These are phyloP conservation scores for Zaprionus africanus DNA, from an alignment of 1,140 invertebrate species.

Conservation along the genomic window DNA sequence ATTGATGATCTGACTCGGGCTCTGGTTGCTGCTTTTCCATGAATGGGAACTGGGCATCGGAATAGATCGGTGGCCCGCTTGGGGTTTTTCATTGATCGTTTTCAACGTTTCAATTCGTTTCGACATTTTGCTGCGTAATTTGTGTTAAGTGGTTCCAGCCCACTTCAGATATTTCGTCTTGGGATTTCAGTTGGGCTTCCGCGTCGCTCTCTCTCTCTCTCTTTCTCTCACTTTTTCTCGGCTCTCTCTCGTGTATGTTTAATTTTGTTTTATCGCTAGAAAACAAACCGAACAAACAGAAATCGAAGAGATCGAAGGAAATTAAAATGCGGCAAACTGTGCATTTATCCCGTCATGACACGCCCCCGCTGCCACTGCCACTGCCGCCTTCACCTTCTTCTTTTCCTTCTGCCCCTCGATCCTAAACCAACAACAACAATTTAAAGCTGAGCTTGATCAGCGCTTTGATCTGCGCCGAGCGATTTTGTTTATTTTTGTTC, in stretches of 20 bases:
- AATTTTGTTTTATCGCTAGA: constrained; percentile 60
- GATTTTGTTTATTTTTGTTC: constrained; percentile 83
- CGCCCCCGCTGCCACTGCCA: constrained; percentile 43
- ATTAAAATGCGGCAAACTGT: constrained; percentile 81
- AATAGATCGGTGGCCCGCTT: constrained; percentile 10
- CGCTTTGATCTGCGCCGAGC: constrained; percentile 74
- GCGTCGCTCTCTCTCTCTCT: constrained; percentile 5
- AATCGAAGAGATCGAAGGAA: constrained; percentile 42
- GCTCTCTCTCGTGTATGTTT: constrained; percentile 50
- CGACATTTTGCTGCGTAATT: constrained; percentile 84
- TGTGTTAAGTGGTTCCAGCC: constrained; percentile 83
- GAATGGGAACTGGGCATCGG: constrained; percentile 45
- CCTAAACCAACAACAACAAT: constrained; percentile 29
- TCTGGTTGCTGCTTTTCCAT: constrained; percentile 37
- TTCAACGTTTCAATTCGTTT: constrained; percentile 77
- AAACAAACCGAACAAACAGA: constrained; percentile 56
- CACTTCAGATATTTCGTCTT: constrained; percentile 62
- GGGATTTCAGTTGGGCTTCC: constrained; percentile 32
- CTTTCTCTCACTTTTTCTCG: constrained; percentile 11
- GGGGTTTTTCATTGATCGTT: constrained; percentile 68
- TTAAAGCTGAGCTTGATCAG: constrained; percentile 52
- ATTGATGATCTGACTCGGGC: constrained; percentile 51
- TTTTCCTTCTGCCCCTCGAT: no score
- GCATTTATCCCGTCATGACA: constrained; percentile 74
- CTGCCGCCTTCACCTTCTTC: background rate